These are phyloP conservation scores for Coboldia fuscipes DNA, from an alignment of 1,140 invertebrate genomes.

Conservation along the genomic window DNA sequence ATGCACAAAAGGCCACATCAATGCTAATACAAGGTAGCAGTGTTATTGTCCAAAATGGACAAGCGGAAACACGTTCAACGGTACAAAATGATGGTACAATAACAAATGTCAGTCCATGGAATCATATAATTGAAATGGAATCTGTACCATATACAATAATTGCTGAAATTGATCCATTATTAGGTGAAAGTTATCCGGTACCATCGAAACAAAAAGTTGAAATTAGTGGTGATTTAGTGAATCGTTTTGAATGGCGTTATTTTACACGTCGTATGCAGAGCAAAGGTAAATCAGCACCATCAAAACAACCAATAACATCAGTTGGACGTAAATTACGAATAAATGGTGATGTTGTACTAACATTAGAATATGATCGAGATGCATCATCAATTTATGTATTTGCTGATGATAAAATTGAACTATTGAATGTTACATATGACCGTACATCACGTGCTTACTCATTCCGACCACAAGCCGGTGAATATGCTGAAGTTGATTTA, in stretches of 20 bases:
- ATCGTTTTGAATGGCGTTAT: slow-evolving; percentile 88
- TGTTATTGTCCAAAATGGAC: slow-evolving; percentile 57
- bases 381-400: slow-evolving; percentile 75
- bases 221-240: slow-evolving; percentile 72
- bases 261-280: slow-evolving; percentile 48
- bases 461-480: slow-evolving; percentile 67
- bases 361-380: slow-evolving; percentile 79
- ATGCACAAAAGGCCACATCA: slow-evolving; percentile 56
- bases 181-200: slow-evolving; percentile 75
- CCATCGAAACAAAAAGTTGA: slow-evolving; percentile 75
- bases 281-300: slow-evolving; percentile 34
- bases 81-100: slow-evolving; percentile 66
- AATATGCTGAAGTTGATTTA: slow-evolving; percentile 70
- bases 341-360: slow-evolving; percentile 78
- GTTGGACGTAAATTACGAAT: slow-evolving; percentile 66
- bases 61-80: slow-evolving; percentile 57
- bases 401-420: slow-evolving; percentile 68
- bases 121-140: slow-evolving; percentile 62
- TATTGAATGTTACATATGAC: slow-evolving; percentile 84
- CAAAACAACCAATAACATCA: slow-evolving; percentile 44
- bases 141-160: slow-evolving; percentile 67
- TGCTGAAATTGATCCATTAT: slow-evolving; percentile 56
- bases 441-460: slow-evolving; percentile 69
- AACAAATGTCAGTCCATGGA: slow-evolving; percentile 55
- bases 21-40: slow-evolving; percentile 74